Conservation (phyloP, 2,888 invertebrate species). For the Tiphia femorata region DNA sequence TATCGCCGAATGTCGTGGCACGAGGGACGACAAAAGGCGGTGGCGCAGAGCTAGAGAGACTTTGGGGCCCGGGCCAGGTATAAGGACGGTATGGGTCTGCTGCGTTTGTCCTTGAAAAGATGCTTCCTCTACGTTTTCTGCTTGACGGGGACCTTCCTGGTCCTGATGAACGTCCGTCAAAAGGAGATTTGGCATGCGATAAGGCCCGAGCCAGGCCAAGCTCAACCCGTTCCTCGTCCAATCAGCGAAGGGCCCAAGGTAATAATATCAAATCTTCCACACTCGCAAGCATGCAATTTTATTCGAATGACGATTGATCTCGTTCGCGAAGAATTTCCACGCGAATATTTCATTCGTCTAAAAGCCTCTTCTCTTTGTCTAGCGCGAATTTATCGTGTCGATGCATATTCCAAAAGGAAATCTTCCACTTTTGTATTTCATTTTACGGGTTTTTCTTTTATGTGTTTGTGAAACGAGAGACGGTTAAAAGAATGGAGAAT, state of each 20-base stretch:
- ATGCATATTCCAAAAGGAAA: no score
- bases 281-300: no score
- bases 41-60: slow-evolving; percentile 37
- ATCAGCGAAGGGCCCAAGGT: slow-evolving; percentile 54
- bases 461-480: no score
- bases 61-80: no score
- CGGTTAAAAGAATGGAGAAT: no score
- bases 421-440: no score
- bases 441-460: no score
- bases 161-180: slow-evolving; percentile 71
- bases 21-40: background rate
- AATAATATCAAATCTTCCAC: slow-evolving; percentile 11
- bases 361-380: no score
- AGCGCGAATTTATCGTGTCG: no score
- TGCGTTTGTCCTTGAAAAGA: slow-evolving; percentile 73
- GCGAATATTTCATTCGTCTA: no score
- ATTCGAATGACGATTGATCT: no score
- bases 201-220: slow-evolving; percentile 54
- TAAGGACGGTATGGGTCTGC: slow-evolving; percentile 72
- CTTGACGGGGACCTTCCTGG: slow-evolving; percentile 71
- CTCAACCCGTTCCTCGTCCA: slow-evolving; percentile 39
- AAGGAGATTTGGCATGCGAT: slow-evolving; percentile 65
- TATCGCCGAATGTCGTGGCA: slow-evolving; percentile 35
- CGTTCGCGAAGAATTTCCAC: no score
- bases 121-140: slow-evolving; percentile 73